These are phyloP conservation scores for Drosophila rufa DNA, from an alignment of 1,140 invertebrate species.

Conservation along the genomic window DNA sequence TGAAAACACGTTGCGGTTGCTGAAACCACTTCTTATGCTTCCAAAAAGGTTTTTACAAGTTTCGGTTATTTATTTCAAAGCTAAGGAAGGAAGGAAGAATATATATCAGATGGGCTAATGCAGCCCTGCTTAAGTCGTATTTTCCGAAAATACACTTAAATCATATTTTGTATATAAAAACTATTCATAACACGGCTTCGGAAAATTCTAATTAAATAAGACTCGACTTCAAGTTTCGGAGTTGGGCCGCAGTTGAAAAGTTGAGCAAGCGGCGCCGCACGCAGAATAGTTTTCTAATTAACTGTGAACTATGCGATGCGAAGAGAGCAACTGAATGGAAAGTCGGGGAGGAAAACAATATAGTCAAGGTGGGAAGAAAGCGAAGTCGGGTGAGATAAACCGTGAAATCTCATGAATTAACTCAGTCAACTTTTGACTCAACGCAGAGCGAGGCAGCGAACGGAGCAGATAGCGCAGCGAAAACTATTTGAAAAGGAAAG, in stretches of 20 bases:
- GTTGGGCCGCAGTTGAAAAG: constrained; percentile 61
- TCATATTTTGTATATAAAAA: constrained; percentile 28
- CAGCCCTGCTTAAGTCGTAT: too few species aligned
- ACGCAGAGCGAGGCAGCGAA: constrained; percentile 21
- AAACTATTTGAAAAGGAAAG: constrained; percentile 78
- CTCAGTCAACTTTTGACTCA: constrained; percentile 73
- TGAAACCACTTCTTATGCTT: constrained; percentile 53
- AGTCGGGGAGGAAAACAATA: constrained; percentile 10
- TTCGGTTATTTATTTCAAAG: constrained; percentile 38
- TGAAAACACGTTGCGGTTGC: constrained; percentile 63
- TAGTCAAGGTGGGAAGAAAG: constrained; percentile 27
- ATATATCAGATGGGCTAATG: constrained; percentile 18
- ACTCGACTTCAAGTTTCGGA: constrained; percentile 32
- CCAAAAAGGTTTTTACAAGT: constrained; percentile 65
- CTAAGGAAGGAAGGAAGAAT: not conserved
- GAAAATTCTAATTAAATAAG: constrained; percentile 71
- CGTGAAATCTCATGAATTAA: constrained; percentile 82
- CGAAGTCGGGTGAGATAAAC: constrained; percentile 65
- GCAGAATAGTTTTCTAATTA: constrained; percentile 79
- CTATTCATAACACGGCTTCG: constrained; percentile 55
- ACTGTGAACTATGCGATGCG: constrained; percentile 71
- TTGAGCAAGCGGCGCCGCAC: constrained; percentile 53
- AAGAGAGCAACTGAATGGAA: constrained; percentile 16
- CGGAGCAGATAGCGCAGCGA: constrained; percentile 26
- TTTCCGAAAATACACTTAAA: not conserved